Conservation (phyloP, 2,113 vertebrate genomes). For the Pungitius pungitius region DNA sequence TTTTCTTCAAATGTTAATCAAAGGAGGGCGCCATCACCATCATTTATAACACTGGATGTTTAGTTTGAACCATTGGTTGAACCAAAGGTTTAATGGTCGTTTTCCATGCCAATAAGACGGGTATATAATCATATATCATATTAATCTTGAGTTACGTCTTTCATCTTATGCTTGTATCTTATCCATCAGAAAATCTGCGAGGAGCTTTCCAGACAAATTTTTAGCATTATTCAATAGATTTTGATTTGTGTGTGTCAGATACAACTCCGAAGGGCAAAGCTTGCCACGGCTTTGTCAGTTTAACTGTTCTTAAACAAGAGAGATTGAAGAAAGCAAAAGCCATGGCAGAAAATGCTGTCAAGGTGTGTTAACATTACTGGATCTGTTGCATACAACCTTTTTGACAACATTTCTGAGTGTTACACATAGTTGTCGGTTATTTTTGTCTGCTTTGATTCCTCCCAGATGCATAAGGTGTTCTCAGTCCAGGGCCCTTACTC, state of each 20-base stretch:
- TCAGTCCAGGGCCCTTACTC: slow-evolving; percentile 86
- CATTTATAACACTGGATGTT: background rate
- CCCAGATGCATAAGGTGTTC: slow-evolving; percentile 89
- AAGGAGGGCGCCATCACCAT: background rate
- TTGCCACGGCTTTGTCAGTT: slow-evolving; percentile 30
- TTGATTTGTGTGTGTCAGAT: slow-evolving; percentile 28
- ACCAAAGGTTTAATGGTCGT: too few relatives aligned
- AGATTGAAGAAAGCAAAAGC: slow-evolving; percentile 79
- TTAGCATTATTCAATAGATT: background rate
- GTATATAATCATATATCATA: background rate
- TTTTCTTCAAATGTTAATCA: background rate
- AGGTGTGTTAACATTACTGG: slow-evolving; percentile 72
- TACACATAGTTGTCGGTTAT: background rate
- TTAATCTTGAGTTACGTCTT: slow-evolving; percentile 30
- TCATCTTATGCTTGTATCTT: background rate
- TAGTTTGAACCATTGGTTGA: too few relatives aligned
- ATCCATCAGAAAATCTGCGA: background rate
- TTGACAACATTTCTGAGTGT: background rate
- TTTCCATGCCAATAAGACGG: background rate
- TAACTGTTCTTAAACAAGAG: slow-evolving; percentile 63
- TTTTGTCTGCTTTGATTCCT: slow-evolving; percentile 16
- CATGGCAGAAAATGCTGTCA: slow-evolving; percentile 83
- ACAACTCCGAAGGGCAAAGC: slow-evolving; percentile 50
- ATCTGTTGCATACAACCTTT: background rate
- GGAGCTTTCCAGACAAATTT: background rate